A percentile compares a stretch with the other conserved stretches of the same genome.
phyloP scores from a whole-genome alignment of 2,113 vertebrate species.

The Phoenicopterus ruber region DNA sequence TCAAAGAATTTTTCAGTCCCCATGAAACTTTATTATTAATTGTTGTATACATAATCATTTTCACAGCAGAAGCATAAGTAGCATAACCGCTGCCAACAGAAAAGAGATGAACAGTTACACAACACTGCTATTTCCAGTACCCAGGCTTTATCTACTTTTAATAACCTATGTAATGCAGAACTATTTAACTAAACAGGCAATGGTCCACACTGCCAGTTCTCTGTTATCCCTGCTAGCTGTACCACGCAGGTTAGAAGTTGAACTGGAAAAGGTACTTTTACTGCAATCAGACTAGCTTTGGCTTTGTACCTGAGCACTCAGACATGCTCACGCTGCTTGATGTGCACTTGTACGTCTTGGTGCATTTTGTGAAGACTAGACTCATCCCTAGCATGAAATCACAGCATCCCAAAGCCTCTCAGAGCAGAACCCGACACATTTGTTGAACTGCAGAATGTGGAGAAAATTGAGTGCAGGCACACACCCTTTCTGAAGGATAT shows the following conservation, averaged over 20 bases:
- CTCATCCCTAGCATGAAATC: neutral
- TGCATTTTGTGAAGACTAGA: neutral
- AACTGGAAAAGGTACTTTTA: neutral
- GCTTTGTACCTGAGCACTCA: neutral
- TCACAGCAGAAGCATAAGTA: neutral
- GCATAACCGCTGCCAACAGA: neutral
- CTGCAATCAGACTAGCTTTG: neutral
- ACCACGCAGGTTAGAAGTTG: neutral
- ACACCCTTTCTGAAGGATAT: neutral
- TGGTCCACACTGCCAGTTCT: neutral
- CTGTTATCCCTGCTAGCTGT: neutral
- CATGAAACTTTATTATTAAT: neutral
- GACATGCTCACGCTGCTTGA: fast-evolving
- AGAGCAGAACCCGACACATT: neutral
- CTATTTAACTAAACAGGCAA: neutral
- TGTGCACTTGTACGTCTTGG: fast-evolving
- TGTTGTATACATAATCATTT: neutral
- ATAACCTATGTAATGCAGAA: neutral
- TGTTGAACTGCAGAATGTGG: neutral
- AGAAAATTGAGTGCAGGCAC: neutral
- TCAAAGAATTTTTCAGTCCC: neutral
- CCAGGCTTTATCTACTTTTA: neutral
- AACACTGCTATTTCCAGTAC: neutral
- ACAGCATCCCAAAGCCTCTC: neutral
- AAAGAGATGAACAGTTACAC: neutral